Evolutionary conservation across 2,888 invertebrate species (phyloP).

Genomic region (Agapostemon virescens): DNA sequence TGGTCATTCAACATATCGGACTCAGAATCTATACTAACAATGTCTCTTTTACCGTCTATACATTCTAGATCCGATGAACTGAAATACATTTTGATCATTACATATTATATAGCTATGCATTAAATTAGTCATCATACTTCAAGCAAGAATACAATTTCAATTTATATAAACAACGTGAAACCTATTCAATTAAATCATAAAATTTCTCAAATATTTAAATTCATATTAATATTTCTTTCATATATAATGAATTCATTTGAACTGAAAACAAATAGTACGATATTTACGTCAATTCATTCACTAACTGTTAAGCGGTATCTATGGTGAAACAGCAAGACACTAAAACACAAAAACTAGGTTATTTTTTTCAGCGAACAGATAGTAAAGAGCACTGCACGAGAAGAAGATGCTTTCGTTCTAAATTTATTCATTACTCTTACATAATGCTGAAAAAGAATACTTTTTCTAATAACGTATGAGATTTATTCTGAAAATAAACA

Average conservation of each 20-base stretch:
- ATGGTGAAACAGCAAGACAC: constrained; percentile 26
- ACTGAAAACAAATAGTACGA: neutral
- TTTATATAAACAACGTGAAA: neutral
- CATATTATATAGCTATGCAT: neutral
- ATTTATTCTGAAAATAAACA: constrained; percentile 55
- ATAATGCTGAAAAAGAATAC: constrained; percentile 3
- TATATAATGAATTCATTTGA: neutral
- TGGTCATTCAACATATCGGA: constrained; percentile 72
- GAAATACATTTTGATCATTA: constrained; percentile 37
- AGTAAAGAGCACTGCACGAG: neutral
- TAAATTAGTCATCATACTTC: neutral
- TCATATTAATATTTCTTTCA: neutral
- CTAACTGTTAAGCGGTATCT: neutral
- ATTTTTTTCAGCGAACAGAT: constrained; percentile 23
- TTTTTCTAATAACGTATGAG: constrained; percentile 12
- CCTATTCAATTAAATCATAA: neutral
- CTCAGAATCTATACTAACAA: constrained; percentile 71
- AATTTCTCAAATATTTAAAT: neutral
- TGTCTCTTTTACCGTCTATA: constrained; percentile 71
- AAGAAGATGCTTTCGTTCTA: neutral
- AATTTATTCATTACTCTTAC: constrained; percentile 10
- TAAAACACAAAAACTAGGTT: constrained; percentile 45
- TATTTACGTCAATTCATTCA: neutral
- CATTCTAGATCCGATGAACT: constrained; percentile 77
- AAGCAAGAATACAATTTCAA: neutral